Percentiles rank a stretch among this genome's conserved stretches.
Evolutionary conservation across 2,113 vertebrate genomes (phyloP).

Genomic region (Chionodraco myersi): DNA sequence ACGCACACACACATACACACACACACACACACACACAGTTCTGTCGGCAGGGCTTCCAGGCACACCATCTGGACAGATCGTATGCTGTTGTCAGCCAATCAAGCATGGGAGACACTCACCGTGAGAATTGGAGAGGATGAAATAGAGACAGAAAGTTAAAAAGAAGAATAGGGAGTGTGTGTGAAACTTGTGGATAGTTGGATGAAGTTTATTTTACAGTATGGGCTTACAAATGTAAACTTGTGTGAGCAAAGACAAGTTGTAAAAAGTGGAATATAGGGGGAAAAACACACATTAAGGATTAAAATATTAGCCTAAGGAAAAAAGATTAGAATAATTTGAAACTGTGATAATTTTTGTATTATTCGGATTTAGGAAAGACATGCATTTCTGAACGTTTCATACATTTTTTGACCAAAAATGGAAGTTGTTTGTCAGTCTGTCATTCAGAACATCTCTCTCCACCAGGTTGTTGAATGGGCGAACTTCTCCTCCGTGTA

Average conservation of each 20-base stretch:
- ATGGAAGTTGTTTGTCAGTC: neutral
- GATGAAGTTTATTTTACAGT: neutral
- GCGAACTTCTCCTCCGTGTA: neutral
- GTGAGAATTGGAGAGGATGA: conserved; percentile 76
- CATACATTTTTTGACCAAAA: neutral
- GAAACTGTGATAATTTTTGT: neutral
- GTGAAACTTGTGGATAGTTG: conserved; percentile 34
- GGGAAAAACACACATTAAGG: too few relatives aligned
- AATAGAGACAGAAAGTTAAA: conserved; percentile 73
- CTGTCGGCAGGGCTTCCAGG: conserved; percentile 76
- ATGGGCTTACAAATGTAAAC: neutral
- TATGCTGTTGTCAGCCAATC: conserved; percentile 70
- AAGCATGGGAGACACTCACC: conserved; percentile 70
- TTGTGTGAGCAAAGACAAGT: neutral
- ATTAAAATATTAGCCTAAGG: neutral
- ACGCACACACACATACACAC: neutral
- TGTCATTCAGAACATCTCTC: neutral
- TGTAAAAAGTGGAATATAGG: neutral
- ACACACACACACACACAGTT: conserved; percentile 55
- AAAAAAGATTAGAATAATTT: neutral
- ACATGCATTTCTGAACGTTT: neutral
- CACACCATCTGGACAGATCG: conserved; percentile 82
- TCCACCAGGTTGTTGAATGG: neutral
- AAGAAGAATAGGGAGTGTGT: conserved; percentile 36
- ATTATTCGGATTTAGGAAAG: neutral